Evolutionary conservation across 2,888 invertebrate genomes (phyloP).

Genomic region (Callyntrura guangdongensis): DNA sequence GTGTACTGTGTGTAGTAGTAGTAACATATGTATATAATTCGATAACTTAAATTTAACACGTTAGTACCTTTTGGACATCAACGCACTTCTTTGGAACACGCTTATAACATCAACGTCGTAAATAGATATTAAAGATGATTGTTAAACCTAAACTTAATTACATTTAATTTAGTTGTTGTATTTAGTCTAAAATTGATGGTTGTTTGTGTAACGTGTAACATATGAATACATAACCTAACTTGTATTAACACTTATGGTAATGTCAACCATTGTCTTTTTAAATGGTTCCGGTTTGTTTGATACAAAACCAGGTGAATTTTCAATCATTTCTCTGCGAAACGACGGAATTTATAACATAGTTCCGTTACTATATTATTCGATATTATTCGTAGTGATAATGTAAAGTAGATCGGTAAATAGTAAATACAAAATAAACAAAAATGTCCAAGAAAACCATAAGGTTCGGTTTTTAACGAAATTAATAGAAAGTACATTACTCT

Average conservation of each 20-base stretch:
- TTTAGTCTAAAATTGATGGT: not conserved
- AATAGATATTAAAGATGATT: too few species aligned
- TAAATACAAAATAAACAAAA: too few species aligned
- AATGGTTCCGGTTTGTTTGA: slow-evolving; percentile 14
- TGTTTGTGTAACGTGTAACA: not conserved
- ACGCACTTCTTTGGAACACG: slow-evolving; percentile 6
- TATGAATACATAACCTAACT: not conserved
- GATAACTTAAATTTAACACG: slow-evolving; percentile 3
- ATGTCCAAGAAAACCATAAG: too few species aligned
- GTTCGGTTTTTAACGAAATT: too few species aligned
- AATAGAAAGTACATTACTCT: too few species aligned
- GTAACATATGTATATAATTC: not conserved
- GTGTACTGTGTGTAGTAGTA: not conserved
- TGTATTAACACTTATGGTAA: slow-evolving; percentile 39
- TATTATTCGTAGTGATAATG: too few species aligned
- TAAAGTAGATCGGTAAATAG: too few species aligned
- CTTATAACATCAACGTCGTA: too few species aligned
- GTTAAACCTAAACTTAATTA: too few species aligned
- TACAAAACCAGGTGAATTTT: slow-evolving; percentile 33
- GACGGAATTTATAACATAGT: too few species aligned
- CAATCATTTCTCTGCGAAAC: not conserved
- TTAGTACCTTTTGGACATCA: slow-evolving; percentile 68
- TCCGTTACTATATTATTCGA: too few species aligned
- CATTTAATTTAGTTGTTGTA: too few species aligned
- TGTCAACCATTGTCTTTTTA: slow-evolving; percentile 70